Percentiles rank a stretch among this genome's conserved stretches.
Evolutionary conservation across 2,113 vertebrate genomes (phyloP).

Genomic region (Phalacrocorax aristotelis): DNA sequence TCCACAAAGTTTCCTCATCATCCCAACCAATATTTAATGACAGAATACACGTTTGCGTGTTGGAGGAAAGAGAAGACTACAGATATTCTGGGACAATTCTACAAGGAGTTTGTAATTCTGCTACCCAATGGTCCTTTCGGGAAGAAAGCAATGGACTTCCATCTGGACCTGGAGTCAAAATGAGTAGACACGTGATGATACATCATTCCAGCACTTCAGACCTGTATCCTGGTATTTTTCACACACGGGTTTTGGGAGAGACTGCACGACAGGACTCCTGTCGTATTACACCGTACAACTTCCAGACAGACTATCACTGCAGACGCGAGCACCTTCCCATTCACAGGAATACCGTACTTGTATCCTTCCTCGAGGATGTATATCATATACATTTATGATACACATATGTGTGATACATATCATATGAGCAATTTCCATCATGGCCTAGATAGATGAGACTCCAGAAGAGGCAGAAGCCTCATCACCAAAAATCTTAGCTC

Average conservation of each 20-base stretch:
- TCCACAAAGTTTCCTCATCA: not conserved
- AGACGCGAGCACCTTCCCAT: not conserved
- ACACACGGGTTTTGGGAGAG: not conserved
- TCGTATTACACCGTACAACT: not conserved
- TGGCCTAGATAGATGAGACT: not conserved
- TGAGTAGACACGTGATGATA: not conserved
- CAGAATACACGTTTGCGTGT: rapidly evolving
- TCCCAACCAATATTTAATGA: not conserved
- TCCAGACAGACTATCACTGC: not conserved
- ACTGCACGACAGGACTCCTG: not conserved
- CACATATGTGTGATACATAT: no score
- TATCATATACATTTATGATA: no score
- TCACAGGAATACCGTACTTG: not conserved
- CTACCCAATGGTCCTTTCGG: not conserved
- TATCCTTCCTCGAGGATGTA: not conserved
- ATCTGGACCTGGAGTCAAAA: not conserved
- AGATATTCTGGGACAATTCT: not conserved
- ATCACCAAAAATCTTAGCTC: not conserved
- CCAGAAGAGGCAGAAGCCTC: not conserved
- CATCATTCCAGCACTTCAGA: not conserved
- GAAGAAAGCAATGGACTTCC: not conserved
- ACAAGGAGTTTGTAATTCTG: not conserved
- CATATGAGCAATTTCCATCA: not conserved
- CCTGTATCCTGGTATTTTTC: not conserved
- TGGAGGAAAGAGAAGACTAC: not conserved